phyloP scores from a whole-genome alignment of 2,888 invertebrate genomes.

The Seira musarum region DNA sequence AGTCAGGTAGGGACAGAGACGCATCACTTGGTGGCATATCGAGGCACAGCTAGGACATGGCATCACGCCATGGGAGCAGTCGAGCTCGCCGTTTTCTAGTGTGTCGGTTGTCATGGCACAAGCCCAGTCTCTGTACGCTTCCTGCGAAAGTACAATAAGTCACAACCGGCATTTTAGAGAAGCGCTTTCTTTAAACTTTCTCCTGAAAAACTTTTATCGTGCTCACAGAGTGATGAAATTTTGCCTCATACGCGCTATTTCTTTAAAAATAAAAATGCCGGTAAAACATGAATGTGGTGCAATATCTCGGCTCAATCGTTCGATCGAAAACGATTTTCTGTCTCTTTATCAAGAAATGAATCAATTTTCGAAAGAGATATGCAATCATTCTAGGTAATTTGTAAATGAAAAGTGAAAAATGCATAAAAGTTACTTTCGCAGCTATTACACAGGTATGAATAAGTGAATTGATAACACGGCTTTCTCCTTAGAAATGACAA shows the following conservation, averaged over 20 bases:
- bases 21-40: conserved; percentile 69
- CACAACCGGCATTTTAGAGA: too few species aligned
- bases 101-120: conserved; percentile 66
- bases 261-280: not conserved
- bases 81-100: conserved; percentile 49
- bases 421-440: too few species aligned
- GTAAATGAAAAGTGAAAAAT: too few species aligned
- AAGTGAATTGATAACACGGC: too few species aligned
- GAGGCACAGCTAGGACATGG: conserved; percentile 69
- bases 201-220: not conserved
- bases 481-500: too few species aligned
- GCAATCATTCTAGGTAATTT: too few species aligned
- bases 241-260: not conserved
- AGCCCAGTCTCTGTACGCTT: conserved; percentile 68
- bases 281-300: not conserved
- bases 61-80: conserved; percentile 60
- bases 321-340: too few species aligned
- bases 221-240: not conserved
- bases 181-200: not conserved
- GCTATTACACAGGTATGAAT: too few species aligned
- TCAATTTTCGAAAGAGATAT: too few species aligned
- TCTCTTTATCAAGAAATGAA: too few species aligned
- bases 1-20: conserved; percentile 68
- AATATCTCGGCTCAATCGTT: not conserved
- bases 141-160: conserved; percentile 44